Percentiles rank a stretch among this genome's conserved stretches.
These are phyloP conservation scores for Andrena minutula DNA, from an alignment of 2,888 invertebrate genomes.

Conservation along the genomic window DNA sequence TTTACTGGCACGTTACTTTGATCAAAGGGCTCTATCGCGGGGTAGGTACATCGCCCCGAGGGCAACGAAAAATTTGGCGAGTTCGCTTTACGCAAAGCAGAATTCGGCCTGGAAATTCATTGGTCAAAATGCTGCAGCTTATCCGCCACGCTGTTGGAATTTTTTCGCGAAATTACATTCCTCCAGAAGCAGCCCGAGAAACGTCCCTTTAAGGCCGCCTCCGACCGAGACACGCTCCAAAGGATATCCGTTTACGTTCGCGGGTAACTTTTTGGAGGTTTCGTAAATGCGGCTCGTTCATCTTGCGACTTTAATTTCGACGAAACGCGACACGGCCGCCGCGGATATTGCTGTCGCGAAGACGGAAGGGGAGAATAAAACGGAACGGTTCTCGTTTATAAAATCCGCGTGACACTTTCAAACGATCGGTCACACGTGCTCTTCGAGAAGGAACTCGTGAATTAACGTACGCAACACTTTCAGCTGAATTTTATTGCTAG, in stretches of 20 bases:
- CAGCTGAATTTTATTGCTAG: neutral
- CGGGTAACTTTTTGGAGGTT: conserved; percentile 50
- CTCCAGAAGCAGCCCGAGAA: neutral
- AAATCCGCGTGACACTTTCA: conserved; percentile 37
- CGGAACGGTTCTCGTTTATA: conserved; percentile 48
- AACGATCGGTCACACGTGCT: conserved; percentile 44
- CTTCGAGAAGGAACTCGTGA: neutral
- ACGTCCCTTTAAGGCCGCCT: neutral
- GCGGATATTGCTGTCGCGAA: conserved; percentile 59
- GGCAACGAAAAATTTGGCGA: neutral
- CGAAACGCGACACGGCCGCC: conserved; percentile 44
- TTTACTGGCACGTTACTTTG: too few relatives aligned
- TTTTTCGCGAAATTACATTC: conserved; percentile 11
- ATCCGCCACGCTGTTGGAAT: neutral
- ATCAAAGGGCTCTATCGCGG: too few relatives aligned
- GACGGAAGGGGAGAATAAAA: conserved; percentile 49
- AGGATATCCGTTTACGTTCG: conserved; percentile 22
- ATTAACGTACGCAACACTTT: conserved; percentile 1
- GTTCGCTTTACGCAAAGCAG: neutral
- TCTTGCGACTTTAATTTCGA: conserved; percentile 60
- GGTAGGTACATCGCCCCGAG: too few relatives aligned
- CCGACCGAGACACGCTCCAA: neutral
- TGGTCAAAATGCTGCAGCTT: neutral
- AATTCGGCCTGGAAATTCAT: neutral
- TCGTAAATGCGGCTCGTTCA: conserved; percentile 51